Evolutionary conservation across 2,888 invertebrate species (phyloP).

Genomic region (Drosophila pseudotalamancana): DNA sequence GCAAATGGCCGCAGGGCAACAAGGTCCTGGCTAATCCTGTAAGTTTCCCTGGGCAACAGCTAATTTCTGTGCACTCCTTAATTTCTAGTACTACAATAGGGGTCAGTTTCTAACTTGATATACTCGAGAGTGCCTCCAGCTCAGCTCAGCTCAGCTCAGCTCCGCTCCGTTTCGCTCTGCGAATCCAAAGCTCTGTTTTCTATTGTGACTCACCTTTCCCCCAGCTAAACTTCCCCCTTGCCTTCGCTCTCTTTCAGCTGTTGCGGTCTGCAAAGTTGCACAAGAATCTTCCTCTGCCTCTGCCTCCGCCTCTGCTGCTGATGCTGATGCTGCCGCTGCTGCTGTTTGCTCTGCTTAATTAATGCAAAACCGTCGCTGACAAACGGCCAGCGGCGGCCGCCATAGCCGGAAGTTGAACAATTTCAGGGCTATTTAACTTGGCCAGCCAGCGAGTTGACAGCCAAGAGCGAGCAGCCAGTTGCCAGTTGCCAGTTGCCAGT

Average conservation of each 20-base stretch:
- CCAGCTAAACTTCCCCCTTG: too few species aligned
- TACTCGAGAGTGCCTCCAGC: neutral
- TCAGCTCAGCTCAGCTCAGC: too few species aligned
- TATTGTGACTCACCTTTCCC: neutral
- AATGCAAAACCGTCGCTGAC: slow-evolving; percentile 63
- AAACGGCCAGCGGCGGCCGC: slow-evolving; percentile 68
- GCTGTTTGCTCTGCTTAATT: slow-evolving; percentile 46
- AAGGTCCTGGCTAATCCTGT: slow-evolving; percentile 3
- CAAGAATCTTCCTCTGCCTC: slow-evolving; percentile 12
- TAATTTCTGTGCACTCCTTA: neutral
- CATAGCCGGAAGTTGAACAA: slow-evolving; percentile 72
- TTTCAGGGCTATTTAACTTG: slow-evolving; percentile 79
- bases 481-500: slow-evolving; percentile 27
- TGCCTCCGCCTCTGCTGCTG: neutral
- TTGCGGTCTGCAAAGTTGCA: slow-evolving; percentile 50
- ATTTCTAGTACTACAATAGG: neutral
- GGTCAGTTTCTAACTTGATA: neutral
- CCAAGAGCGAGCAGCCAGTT: slow-evolving; percentile 37
- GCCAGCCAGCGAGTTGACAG: slow-evolving; percentile 46
- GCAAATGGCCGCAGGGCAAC: neutral
- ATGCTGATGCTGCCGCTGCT: slow-evolving; percentile 3
- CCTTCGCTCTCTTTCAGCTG: neutral
- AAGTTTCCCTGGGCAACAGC: neutral
- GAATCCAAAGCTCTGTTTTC: neutral
- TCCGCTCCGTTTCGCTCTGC: neutral